phyloP scores from a whole-genome alignment of 2,888 invertebrate species.

The Mythimna ferrago region DNA sequence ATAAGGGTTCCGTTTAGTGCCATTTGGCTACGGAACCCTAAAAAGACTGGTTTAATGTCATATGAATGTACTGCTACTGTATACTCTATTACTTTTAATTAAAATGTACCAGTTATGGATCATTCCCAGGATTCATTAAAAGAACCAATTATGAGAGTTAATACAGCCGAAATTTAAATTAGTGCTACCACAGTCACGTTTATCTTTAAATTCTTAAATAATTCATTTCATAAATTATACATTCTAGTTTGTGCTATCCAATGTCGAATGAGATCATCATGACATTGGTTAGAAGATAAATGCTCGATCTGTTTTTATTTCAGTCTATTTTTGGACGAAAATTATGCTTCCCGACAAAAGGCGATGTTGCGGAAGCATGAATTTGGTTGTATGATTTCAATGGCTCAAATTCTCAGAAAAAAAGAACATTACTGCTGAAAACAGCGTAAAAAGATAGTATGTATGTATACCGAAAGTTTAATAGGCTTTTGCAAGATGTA shows the following conservation, averaged over 20 bases:
- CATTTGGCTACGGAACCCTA: too few relatives aligned
- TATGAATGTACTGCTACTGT: not conserved
- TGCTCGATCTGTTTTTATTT: slow-evolving; percentile 28
- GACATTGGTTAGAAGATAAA: slow-evolving; percentile 35
- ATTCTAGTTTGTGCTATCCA: slow-evolving; percentile 24
- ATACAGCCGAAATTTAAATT: slow-evolving; percentile 28
- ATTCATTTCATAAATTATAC: not conserved
- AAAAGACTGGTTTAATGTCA: not conserved
- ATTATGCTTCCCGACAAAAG: slow-evolving; percentile 15
- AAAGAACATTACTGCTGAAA: not conserved
- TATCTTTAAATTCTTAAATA: not conserved
- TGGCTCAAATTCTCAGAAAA: not conserved
- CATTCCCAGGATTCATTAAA: slow-evolving; percentile 33
- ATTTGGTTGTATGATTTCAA: not conserved
- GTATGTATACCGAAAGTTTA: too few relatives aligned
- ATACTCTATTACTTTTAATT: slow-evolving; percentile 18
- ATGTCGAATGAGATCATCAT: slow-evolving; percentile 47
- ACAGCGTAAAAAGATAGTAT: not conserved
- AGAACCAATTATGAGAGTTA: slow-evolving; percentile 34
- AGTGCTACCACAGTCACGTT: not conserved
- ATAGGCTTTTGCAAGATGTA: too few relatives aligned
- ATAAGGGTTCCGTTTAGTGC: too few relatives aligned
- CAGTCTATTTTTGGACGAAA: slow-evolving; percentile 13
- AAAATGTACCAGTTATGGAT: slow-evolving; percentile 1
- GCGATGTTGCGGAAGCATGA: not conserved